phyloP scores from a whole-genome alignment of 2,113 vertebrate species.

The Alethe castanea region DNA sequence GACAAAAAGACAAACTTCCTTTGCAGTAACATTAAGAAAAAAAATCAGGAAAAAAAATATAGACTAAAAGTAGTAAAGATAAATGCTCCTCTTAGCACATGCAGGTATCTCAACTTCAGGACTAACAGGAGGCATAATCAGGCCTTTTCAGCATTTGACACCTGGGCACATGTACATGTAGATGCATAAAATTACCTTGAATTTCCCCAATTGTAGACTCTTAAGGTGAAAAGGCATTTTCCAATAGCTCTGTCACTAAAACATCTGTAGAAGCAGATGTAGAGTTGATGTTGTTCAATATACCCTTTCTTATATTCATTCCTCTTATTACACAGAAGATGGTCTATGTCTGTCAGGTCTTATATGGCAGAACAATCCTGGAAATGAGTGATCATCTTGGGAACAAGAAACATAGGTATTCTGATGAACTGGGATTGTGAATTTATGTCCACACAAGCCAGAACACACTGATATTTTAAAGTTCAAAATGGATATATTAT shows the following conservation, averaged over 20 bases:
- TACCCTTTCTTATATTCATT: not conserved
- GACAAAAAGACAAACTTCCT: not conserved
- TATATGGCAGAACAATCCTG: not conserved
- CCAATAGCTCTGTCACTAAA: not conserved
- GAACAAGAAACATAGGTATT: not conserved
- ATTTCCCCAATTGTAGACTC: rapidly evolving
- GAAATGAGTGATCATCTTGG: not conserved
- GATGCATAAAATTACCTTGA: not conserved
- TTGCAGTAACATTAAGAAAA: not conserved
- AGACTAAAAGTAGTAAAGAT: not conserved
- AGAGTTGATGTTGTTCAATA: not conserved
- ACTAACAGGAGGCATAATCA: not conserved
- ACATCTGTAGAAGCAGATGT: not conserved
- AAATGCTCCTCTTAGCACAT: not conserved
- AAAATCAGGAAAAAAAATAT: not conserved
- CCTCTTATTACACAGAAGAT: not conserved
- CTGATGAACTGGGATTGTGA: not conserved
- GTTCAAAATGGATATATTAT: not conserved
- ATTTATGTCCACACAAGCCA: not conserved
- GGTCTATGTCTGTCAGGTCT: not conserved
- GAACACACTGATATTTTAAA: not conserved
- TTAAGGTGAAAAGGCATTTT: not conserved
- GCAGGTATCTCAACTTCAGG: not conserved
- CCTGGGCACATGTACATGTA: not conserved
- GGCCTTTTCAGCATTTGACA: not conserved